A percentile compares a stretch with the other conserved stretches of the same genome.
Evolutionary conservation across 1,140 invertebrate species (phyloP).

Genomic region (Trinorchestia longiramus): DNA sequence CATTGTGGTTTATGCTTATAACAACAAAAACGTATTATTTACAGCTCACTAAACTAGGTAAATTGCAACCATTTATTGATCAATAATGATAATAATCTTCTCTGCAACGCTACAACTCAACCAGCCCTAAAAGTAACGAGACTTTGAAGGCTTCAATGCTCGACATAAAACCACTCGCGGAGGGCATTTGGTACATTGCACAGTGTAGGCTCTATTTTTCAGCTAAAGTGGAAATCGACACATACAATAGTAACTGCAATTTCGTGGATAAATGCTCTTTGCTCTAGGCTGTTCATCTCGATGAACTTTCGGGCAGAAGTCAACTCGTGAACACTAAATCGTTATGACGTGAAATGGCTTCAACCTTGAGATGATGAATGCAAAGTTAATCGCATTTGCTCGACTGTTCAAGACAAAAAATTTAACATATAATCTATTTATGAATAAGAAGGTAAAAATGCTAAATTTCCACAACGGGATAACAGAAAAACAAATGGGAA

Average conservation of each 20-base stretch:
- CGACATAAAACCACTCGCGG: not conserved
- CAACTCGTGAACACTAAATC: not conserved
- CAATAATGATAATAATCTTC: not conserved
- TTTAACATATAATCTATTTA: not conserved
- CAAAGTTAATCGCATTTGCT: not conserved
- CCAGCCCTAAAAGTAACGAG: not conserved
- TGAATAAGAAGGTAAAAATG: not conserved
- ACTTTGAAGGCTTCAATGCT: not conserved
- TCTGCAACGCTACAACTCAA: not conserved
- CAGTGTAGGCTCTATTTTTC: not conserved
- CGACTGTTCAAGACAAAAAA: not conserved
- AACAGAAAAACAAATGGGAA: not conserved
- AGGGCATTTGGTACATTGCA: not conserved
- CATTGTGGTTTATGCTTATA: slow-evolving; percentile 20
- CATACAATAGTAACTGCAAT: not conserved
- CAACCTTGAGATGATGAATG: not conserved
- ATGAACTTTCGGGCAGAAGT: not conserved
- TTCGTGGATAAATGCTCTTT: not conserved
- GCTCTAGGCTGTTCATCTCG: not conserved
- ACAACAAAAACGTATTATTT: slow-evolving; percentile 40
- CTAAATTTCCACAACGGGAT: not conserved
- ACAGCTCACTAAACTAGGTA: slow-evolving; percentile 38
- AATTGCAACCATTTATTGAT: slow-evolving; percentile 39
- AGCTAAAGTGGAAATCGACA: not conserved
- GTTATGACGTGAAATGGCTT: not conserved